These are phyloP conservation scores for Clarias platycephalus DNA, from an alignment of 2,797 vertebrate genomes.

Conservation along the genomic window DNA sequence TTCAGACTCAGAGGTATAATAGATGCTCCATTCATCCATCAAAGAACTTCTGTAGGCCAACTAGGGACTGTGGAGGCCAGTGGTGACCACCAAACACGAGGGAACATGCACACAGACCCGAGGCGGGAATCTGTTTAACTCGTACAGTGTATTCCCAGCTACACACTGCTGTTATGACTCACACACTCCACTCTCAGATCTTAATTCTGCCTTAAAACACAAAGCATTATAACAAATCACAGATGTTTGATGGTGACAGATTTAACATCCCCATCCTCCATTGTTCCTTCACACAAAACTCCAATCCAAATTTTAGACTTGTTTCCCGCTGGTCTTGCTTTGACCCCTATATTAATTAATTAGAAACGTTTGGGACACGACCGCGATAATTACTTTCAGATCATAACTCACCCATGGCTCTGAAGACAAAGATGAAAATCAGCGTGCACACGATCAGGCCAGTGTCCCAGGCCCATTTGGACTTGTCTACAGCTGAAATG, in stretches of 20 bases:
- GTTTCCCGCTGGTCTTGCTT: neutral
- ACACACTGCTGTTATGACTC: neutral
- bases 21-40: no score
- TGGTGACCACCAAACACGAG: no score
- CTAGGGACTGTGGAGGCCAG: no score
- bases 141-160: neutral
- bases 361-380: neutral
- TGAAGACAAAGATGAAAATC: slow-evolving; percentile 92
- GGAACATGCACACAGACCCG: no score
- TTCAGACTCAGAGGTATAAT: no score
- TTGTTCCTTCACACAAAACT: neutral
- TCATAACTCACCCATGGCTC: slow-evolving; percentile 80
- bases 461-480: slow-evolving; percentile 96
- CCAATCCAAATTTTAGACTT: neutral
- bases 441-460: slow-evolving; percentile 90
- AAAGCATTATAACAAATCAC: neutral
- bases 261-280: neutral
- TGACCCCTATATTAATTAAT: neutral
- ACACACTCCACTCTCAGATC: no score
- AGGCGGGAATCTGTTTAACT: neutral
- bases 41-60: no score
- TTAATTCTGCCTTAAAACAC: neutral
- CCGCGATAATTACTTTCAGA: slow-evolving; percentile 1
- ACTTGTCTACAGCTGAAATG: slow-evolving; percentile 91
- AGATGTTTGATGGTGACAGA: neutral